Evolutionary conservation across 2,888 invertebrate genomes (phyloP), one percentile per base, ranked within the genome.

Genomic region (Brachyptera risi): DNA sequence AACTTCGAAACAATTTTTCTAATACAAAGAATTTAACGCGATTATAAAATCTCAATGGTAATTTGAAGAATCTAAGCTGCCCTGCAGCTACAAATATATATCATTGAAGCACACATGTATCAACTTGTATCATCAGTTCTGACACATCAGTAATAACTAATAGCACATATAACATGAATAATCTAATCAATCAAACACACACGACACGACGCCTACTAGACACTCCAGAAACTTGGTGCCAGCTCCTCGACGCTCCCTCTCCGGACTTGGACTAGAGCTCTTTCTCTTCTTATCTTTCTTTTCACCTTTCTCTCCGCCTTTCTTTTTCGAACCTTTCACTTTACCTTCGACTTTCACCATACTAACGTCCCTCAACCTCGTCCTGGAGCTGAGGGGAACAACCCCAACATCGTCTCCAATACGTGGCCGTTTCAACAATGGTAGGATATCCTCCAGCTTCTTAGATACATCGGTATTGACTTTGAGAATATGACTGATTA

Each of bases 201-300:
- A 81, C 66, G 80, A 77, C 40, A 81, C 74, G 15, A 78, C 80
- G 61, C 80, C 73, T 50, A 81, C 69, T 3, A 81, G 71, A 23
- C 79, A 78, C 50, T 80, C 79, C 35, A 79, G 77, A 66, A 81
- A 77, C 65, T 79, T 78, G 2, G 80, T 75, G 68, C 71, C 68
- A 67, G 79, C 79, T 37, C 80, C 80, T 63, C 76, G 75, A 63
- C 73, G 73, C 35, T 69, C 69, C 26, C 73, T 73, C 13, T 61
- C 40, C 1, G 54, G 23, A 19, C 37, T 31, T 11, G 17, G 19
- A 17, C 37, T 37, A 3, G 19, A 15, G 37, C 37, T 35, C 54
- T 54, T 54, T 9, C 11, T 23, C 38, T 35, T 54, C 47, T 24
- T 47, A 7, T 24, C 47, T 21, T 42, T 42, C 42, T 42, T 42